These are phyloP conservation scores for Lepilemur septentrionalis DNA, from an alignment of 2,797 vertebrate genomes.

Conservation along the genomic window DNA sequence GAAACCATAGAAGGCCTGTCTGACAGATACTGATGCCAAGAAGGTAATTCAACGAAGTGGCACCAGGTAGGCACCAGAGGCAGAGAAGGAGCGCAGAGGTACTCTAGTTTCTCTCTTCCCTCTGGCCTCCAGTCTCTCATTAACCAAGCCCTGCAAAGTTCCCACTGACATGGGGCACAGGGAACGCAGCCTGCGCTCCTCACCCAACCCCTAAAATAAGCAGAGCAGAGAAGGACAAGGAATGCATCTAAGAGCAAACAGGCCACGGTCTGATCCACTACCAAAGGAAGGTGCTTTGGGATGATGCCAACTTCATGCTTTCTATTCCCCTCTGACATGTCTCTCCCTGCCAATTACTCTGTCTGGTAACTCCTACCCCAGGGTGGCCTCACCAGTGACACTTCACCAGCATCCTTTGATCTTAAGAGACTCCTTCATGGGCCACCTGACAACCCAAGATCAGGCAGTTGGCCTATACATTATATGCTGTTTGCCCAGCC, in stretches of 20 bases:
- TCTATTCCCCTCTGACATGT: background rate
- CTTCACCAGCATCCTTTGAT: background rate
- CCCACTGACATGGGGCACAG: fast-evolving
- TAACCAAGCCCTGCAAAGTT: background rate
- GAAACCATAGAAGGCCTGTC: background rate
- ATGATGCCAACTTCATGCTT: background rate
- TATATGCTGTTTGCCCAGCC: background rate
- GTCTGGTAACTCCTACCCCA: background rate
- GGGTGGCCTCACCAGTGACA: background rate
- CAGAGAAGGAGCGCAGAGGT: background rate
- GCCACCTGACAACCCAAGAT: background rate
- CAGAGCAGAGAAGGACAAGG: background rate
- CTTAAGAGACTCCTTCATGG: background rate
- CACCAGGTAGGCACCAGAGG: background rate
- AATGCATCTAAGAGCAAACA: background rate
- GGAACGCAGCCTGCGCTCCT: background rate
- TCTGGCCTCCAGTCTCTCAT: background rate
- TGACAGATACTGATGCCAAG: background rate
- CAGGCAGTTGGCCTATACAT: background rate
- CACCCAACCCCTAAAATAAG: too few relatives aligned
- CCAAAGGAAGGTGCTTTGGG: background rate
- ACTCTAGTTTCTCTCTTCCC: background rate
- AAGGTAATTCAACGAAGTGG: background rate
- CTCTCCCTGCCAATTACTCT: background rate
- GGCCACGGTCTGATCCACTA: background rate